Percentiles rank a stretch among this genome's conserved stretches.
phyloP scores from a whole-genome alignment of 2,888 invertebrate genomes.

The Yponomeuta evonymella region DNA sequence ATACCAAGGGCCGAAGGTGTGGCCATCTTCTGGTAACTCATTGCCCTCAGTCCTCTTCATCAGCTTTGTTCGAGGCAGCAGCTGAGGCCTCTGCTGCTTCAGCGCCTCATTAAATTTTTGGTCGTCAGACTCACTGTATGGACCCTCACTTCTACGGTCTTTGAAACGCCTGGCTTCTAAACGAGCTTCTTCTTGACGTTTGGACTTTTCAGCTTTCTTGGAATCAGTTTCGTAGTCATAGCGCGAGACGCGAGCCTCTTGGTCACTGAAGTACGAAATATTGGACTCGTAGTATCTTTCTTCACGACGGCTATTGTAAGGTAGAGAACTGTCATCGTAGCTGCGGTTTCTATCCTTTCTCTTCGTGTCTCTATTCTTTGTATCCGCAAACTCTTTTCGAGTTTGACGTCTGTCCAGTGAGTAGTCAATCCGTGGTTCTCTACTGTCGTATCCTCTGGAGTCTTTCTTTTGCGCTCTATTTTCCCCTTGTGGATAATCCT shows the following conservation, averaged over 20 bases:
- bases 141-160: slow-evolving; percentile 60
- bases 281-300: slow-evolving; percentile 67
- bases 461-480: slow-evolving; percentile 57
- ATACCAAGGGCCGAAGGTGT: slow-evolving; percentile 92
- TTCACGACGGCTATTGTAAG: slow-evolving; percentile 58
- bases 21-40: slow-evolving; percentile 77
- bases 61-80: slow-evolving; percentile 83
- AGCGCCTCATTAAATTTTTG: slow-evolving; percentile 74
- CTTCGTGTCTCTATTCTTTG: slow-evolving; percentile 50
- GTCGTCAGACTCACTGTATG: slow-evolving; percentile 71
- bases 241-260: slow-evolving; percentile 56
- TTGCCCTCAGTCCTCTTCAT: slow-evolving; percentile 74
- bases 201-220: slow-evolving; percentile 70
- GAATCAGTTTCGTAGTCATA: slow-evolving; percentile 73
- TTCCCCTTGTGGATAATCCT: slow-evolving; percentile 62
- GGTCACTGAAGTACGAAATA: slow-evolving; percentile 67
- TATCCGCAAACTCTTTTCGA: slow-evolving; percentile 55
- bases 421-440: slow-evolving; percentile 66
- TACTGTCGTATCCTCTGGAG: slow-evolving; percentile 42
- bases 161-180: slow-evolving; percentile 59
- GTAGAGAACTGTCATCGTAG: slow-evolving; percentile 65
- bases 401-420: slow-evolving; percentile 61
- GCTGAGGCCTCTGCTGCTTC: slow-evolving; percentile 71
- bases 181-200: slow-evolving; percentile 67
- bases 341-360: slow-evolving; percentile 55